These are phyloP conservation scores for Stegastes partitus DNA, from an alignment of 2,113 vertebrate species.

Conservation along the genomic window DNA sequence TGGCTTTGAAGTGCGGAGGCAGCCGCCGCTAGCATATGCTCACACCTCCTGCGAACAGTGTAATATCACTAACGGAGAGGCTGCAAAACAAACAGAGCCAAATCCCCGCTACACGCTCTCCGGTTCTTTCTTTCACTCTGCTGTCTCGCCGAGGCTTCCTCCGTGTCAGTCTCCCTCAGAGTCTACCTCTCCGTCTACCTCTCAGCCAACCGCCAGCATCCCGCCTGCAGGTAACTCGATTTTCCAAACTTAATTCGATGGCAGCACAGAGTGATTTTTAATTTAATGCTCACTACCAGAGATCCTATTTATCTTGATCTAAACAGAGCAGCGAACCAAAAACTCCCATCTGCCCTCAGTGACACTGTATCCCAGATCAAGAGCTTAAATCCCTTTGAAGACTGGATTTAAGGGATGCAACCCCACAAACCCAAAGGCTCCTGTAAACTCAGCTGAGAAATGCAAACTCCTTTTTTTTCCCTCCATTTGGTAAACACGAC, in stretches of 20 bases:
- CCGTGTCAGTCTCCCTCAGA: constrained; percentile 13
- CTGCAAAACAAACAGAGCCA: constrained; percentile 60
- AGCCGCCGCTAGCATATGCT: constrained; percentile 61
- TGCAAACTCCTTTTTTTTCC: not conserved
- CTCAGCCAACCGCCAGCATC: constrained; percentile 24
- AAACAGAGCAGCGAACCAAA: constrained; percentile 27
- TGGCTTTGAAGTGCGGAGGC: constrained; percentile 75
- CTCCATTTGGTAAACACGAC: not conserved
- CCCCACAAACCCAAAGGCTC: not conserved
- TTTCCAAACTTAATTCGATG: constrained; percentile 53
- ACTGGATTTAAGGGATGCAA: not conserved
- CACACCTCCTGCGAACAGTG: constrained; percentile 59
- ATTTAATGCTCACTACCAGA: constrained; percentile 37
- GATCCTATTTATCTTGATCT: constrained; percentile 34
- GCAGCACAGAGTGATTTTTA: constrained; percentile 46
- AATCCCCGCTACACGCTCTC: constrained; percentile 27
- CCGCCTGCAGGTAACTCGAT: constrained; percentile 26
- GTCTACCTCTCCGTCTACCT: constrained; percentile 10
- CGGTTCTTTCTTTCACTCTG: constrained; percentile 10
- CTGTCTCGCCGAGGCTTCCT: constrained; percentile 29
- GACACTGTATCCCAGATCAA: constrained; percentile 12
- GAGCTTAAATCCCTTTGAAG: not conserved
- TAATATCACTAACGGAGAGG: constrained; percentile 54
- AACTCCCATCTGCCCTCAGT: constrained; percentile 7
- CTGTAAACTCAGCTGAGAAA: not conserved